Percentiles rank a stretch among this genome's conserved stretches.
Evolutionary conservation across 1,140 invertebrate genomes (phyloP).

Genomic region (Heterodera schachtii): DNA sequence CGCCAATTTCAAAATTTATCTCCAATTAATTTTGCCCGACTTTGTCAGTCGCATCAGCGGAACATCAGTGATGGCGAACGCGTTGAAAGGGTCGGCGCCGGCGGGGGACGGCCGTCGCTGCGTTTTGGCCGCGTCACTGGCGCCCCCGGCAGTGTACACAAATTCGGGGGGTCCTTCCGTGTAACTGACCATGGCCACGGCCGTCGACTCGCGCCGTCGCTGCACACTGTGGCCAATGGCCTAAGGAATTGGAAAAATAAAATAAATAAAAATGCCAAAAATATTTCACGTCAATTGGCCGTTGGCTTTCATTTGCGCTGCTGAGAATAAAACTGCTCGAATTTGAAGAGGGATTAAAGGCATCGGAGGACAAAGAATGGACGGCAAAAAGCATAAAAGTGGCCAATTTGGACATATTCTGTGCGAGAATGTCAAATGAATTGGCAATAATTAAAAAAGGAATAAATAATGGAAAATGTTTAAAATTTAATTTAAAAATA

Average conservation of each 20-base stretch:
- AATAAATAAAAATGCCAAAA: not conserved
- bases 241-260: not conserved
- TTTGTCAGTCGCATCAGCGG: constrained; percentile 57
- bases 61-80: constrained; percentile 48
- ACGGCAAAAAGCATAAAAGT: not conserved
- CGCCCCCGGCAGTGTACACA: not conserved
- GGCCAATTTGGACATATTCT: not conserved
- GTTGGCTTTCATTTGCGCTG: too few species aligned
- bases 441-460: not conserved
- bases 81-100: constrained; percentile 21
- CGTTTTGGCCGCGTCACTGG: not conserved
- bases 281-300: too few species aligned
- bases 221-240: not conserved
- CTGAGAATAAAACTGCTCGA: not conserved
- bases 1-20: not conserved
- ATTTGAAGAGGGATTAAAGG: not conserved
- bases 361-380: not conserved
- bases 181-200: too few species aligned
- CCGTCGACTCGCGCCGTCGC: not conserved
- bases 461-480: constrained; percentile 2
- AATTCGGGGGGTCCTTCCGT: not conserved
- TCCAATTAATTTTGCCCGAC: constrained; percentile 23
- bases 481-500: not conserved
- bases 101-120: not conserved
- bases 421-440: too few species aligned